Percentiles rank a stretch among this genome's conserved stretches.
Evolutionary conservation across 2,113 vertebrate species (phyloP).

Genomic region (Hemicordylus capensis): DNA sequence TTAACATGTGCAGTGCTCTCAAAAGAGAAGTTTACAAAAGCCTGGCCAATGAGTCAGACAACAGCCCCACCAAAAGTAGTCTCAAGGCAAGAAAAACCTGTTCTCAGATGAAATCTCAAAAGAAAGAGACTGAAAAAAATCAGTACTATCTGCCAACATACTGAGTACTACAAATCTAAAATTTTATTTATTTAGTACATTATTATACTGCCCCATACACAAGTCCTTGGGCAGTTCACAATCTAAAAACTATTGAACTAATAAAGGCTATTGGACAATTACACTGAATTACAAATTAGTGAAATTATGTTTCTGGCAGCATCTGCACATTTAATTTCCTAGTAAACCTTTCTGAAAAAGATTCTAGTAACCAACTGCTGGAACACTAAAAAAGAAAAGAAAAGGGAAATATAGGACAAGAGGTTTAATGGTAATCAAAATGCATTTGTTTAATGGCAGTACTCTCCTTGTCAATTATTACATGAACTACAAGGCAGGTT

Average conservation of each 20-base stretch:
- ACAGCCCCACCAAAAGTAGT: constrained; percentile 47
- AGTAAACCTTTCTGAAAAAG: neutral
- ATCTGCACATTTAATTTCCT: constrained; percentile 11
- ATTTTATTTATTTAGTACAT: no score
- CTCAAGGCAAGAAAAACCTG: constrained; percentile 66
- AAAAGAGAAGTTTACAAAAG: neutral
- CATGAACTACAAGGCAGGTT: neutral
- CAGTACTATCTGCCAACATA: constrained; percentile 2
- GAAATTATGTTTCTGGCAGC: constrained; percentile 18
- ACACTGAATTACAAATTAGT: neutral
- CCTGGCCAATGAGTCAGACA: constrained; percentile 45
- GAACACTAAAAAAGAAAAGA: neutral
- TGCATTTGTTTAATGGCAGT: neutral
- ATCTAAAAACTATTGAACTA: no score
- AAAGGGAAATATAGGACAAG: neutral
- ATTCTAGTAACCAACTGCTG: neutral
- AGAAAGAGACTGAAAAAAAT: constrained; percentile 15
- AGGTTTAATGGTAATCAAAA: neutral
- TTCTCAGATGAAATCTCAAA: constrained; percentile 54
- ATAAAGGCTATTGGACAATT: constrained; percentile 9
- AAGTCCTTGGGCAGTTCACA: no score
- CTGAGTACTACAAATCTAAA: no score
- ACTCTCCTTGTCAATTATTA: neutral
- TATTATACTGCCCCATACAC: no score
- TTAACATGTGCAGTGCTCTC: neutral